Conservation (phyloP, 2,113 vertebrate species). For the Oreochromis spilurus region DNA sequence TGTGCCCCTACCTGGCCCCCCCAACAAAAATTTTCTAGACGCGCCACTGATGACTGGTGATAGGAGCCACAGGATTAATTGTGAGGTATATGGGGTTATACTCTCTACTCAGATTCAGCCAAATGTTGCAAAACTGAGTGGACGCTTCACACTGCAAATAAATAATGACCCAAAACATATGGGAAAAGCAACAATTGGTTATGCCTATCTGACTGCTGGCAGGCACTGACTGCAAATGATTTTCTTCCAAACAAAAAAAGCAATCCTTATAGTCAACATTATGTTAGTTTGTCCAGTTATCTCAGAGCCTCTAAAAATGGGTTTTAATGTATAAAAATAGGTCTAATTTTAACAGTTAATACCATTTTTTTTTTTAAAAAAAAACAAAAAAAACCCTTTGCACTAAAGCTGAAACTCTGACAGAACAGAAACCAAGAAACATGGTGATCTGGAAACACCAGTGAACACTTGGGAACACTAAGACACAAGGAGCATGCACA, state of each 20-base stretch:
- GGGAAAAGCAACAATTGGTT: neutral
- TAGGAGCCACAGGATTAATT: fast-evolving
- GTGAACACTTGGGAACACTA: neutral
- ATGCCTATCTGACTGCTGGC: neutral
- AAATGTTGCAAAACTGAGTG: neutral
- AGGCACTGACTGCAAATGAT: neutral
- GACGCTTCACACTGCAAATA: neutral
- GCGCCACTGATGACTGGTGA: too few relatives aligned
- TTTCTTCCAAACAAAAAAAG: neutral
- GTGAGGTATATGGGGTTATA: fast-evolving
- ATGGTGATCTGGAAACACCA: neutral
- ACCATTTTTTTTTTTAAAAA: neutral
- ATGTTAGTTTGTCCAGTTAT: neutral
- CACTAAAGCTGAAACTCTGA: neutral
- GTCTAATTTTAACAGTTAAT: neutral
- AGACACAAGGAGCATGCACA: neutral
- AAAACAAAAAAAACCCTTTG: neutral
- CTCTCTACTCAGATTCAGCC: neutral
- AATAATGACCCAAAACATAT: fast-evolving
- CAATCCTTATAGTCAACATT: neutral
- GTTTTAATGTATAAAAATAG: fast-evolving
- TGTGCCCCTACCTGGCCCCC: too few relatives aligned
- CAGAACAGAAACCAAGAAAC: neutral
- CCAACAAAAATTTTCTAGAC: too few relatives aligned
- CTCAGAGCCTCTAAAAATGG: neutral